phyloP scores from a whole-genome alignment of 2,797 vertebrate genomes.

The Gymnothorax reevesii region DNA sequence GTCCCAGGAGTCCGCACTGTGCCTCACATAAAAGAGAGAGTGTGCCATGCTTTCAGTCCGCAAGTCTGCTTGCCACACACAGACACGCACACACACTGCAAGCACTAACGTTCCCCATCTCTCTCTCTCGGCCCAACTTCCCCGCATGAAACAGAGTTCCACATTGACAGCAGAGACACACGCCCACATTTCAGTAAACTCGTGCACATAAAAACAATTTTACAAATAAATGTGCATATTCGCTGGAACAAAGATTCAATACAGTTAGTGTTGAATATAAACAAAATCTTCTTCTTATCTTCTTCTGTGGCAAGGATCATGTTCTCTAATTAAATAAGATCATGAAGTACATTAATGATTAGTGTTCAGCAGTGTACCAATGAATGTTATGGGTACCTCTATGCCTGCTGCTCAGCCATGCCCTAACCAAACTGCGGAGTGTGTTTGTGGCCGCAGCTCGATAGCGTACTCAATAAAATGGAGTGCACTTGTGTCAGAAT shows the following conservation, averaged over 20 bases:
- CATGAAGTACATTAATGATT: background rate
- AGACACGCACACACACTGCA: background rate
- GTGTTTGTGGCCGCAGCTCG: background rate
- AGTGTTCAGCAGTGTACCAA: background rate
- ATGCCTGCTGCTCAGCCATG: background rate
- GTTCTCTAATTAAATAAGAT: background rate
- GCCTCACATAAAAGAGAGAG: background rate
- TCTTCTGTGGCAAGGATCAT: background rate
- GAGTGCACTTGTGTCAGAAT: background rate
- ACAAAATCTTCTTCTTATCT: too few relatives aligned
- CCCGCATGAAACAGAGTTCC: background rate
- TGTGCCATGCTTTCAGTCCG: background rate
- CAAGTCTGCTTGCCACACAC: background rate
- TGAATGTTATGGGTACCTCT: background rate
- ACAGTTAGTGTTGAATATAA: background rate
- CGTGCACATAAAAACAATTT: background rate
- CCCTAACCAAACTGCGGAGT: background rate
- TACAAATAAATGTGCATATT: background rate
- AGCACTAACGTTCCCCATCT: background rate
- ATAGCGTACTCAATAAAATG: background rate
- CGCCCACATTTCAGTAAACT: background rate
- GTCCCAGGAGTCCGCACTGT: background rate
- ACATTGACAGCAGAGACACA: background rate
- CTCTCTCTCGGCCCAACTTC: background rate
- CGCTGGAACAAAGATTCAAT: background rate